Percentiles rank a stretch among this genome's conserved stretches.
These are phyloP conservation scores for Phalangium opilio DNA, from an alignment of 2,888 invertebrate genomes.

Conservation along the genomic window DNA sequence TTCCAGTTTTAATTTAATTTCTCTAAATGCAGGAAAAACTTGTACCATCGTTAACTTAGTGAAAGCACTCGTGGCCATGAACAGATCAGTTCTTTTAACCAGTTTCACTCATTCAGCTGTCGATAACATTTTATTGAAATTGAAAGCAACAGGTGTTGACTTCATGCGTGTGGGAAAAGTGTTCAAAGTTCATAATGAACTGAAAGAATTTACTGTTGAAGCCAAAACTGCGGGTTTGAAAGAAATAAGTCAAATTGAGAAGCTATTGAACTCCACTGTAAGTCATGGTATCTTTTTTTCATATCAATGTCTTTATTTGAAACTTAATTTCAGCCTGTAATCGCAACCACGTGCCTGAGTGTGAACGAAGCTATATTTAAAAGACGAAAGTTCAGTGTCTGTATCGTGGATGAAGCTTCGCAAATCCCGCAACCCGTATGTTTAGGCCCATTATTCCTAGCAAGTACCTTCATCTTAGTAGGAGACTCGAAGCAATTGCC, in stretches of 20 bases:
- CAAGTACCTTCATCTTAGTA: conserved; percentile 67
- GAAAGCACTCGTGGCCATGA: conserved; percentile 36
- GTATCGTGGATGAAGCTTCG: conserved; percentile 90
- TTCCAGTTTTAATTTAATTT: conserved; percentile 2
- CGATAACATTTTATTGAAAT: conserved; percentile 66
- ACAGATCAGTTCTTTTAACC: conserved; percentile 66
- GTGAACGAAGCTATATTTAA: conserved; percentile 51
- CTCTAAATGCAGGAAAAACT: conserved; percentile 56
- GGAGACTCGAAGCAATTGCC: conserved; percentile 91
- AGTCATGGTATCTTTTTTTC: too few species aligned
- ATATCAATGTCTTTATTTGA: too few species aligned
- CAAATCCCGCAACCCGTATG: conserved; percentile 55
- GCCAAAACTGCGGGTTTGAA: conserved; percentile 33
- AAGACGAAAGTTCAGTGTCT: conserved; percentile 58
- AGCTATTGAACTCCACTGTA: conserved; percentile 48
- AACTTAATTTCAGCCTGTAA: conserved; percentile 59
- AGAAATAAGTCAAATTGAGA: too few species aligned
- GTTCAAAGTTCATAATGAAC: conserved; percentile 44
- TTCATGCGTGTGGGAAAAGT: conserved; percentile 55
- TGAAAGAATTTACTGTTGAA: conserved; percentile 42
- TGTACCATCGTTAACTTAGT: conserved; percentile 79
- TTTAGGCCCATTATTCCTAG: conserved; percentile 65
- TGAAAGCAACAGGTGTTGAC: conserved; percentile 38
- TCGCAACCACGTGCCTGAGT: conserved; percentile 82
- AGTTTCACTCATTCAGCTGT: conserved; percentile 92